Percentiles rank a stretch among this genome's conserved stretches.
These are phyloP conservation scores for Pammene aurita DNA, from an alignment of 2,888 invertebrate genomes.

Conservation along the genomic window DNA sequence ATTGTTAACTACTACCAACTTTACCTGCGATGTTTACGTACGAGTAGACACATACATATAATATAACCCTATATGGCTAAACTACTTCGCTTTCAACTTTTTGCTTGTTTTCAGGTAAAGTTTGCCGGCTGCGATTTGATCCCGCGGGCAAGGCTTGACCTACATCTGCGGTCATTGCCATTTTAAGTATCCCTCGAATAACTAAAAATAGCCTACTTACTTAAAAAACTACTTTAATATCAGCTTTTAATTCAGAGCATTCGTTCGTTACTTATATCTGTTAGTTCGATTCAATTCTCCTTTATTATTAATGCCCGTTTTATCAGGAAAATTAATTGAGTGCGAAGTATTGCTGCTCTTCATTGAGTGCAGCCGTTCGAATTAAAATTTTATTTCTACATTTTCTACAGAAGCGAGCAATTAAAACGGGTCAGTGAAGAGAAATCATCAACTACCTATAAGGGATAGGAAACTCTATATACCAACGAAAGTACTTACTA, in stretches of 20 bases:
- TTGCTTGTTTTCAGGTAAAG: constrained; percentile 23
- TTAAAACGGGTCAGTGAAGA: background rate
- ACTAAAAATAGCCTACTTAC: too few relatives aligned
- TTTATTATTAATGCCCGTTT: constrained; percentile 6
- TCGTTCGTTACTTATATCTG: too few relatives aligned
- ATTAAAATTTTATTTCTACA: constrained; percentile 5
- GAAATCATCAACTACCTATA: too few relatives aligned
- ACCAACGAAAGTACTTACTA: too few relatives aligned
- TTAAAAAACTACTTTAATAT: too few relatives aligned
- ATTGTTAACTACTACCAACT: constrained; percentile 26
- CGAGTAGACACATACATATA: background rate
- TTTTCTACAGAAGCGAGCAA: background rate
- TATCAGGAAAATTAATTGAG: constrained; percentile 21
- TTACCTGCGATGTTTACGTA: background rate
- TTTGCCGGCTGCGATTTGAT: constrained; percentile 7
- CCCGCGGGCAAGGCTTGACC: constrained; percentile 19
- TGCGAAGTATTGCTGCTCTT: constrained; percentile 3
- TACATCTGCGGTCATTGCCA: constrained; percentile 16
- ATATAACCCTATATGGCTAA: constrained; percentile 4
- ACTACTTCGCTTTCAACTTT: constrained; percentile 13
- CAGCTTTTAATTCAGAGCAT: too few relatives aligned
- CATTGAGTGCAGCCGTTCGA: constrained; percentile 10
- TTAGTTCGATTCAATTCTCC: too few relatives aligned
- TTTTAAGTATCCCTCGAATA: background rate
- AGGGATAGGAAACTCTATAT: too few relatives aligned